These are phyloP conservation scores for Rhinopithecus roxellana DNA, from an alignment of 2,113 vertebrate genomes.

Conservation along the genomic window DNA sequence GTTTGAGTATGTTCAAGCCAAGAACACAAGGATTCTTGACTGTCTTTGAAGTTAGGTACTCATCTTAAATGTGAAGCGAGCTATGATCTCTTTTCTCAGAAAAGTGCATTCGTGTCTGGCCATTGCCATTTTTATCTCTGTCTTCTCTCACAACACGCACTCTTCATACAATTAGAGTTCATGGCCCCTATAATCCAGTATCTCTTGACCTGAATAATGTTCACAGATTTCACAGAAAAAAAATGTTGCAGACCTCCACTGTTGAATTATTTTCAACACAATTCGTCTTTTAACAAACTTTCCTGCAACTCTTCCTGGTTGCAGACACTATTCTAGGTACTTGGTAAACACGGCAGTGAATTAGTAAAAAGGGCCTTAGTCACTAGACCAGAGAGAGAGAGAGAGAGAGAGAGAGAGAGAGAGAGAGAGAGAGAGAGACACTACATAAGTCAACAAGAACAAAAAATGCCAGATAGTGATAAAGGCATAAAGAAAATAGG, in stretches of 20 bases:
- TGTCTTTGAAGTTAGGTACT: neutral
- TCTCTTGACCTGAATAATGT: neutral
- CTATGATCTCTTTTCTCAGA: neutral
- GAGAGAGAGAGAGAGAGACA: neutral
- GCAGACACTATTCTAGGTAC: neutral
- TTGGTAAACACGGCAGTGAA: neutral
- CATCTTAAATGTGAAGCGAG: slow-evolving; percentile 25
- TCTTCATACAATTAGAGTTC: neutral
- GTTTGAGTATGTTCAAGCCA: neutral
- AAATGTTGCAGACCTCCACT: neutral
- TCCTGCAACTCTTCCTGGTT: neutral
- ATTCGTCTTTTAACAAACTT: neutral
- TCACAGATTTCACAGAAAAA: neutral
- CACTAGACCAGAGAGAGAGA: neutral
- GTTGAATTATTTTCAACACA: neutral
- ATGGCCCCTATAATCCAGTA: neutral
- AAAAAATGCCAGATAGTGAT: neutral
- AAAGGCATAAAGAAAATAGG: neutral
- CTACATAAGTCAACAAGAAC: neutral
- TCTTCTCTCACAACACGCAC: neutral
- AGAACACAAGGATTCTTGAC: neutral
- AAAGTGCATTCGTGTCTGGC: neutral
- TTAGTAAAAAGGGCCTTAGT: neutral
- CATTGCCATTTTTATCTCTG: neutral
- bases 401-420: neutral